Evolutionary conservation across 92 coral and sea anemone genomes (phyloP), one percentile per base, ranked within the genome.

Genomic region (Umimayanthus kanabou): DNA sequence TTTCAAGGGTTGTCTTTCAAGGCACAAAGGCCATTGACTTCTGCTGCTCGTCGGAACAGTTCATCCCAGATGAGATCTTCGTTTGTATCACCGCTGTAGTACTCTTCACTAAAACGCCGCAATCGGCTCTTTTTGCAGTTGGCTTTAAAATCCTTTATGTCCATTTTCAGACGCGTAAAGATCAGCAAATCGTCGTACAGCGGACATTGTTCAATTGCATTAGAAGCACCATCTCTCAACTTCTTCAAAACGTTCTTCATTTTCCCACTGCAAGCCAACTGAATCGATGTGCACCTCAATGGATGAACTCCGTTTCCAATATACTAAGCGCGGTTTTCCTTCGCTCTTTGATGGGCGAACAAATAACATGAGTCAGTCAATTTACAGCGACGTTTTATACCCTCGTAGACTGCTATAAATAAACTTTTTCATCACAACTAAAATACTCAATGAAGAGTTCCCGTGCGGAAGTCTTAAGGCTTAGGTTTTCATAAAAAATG

Each of bases 51-150:
- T 69, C 87, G 78, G 16, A 83, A 83, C 14, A 83, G 78, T 16
- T 83, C 87, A 15, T 83, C 87, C 87, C 87, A 83, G 61, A 83
- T 45, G 10, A 45, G 42, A 5, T 83, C 87, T 11, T 47, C 87
- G 22, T 18, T 83, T 2, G 37, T 15, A 2, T 83, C 79, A 3
- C 8, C 45, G 22, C 33, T 71, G 42, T 28, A 70, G 28, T 30
- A 43, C 0, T 83, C 79, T 22, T 83, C 69, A 43, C 76, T 42
- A 5, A 78, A 25, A 5, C 87, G 73, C 43, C 72, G 70, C 15
- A 20, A 18, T n/a, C 65, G 64, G 29, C 45, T 69, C 25, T 83
- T 81, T 26, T 49, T 65, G 61, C 29, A 64, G 50, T 25, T 81
- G 6, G 66, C 87, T 71, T 33, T 45, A 70, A 83, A 83, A 26